Evolutionary conservation across 2,113 vertebrate species (phyloP).

Genomic region (Microcebus ravelobensis): DNA sequence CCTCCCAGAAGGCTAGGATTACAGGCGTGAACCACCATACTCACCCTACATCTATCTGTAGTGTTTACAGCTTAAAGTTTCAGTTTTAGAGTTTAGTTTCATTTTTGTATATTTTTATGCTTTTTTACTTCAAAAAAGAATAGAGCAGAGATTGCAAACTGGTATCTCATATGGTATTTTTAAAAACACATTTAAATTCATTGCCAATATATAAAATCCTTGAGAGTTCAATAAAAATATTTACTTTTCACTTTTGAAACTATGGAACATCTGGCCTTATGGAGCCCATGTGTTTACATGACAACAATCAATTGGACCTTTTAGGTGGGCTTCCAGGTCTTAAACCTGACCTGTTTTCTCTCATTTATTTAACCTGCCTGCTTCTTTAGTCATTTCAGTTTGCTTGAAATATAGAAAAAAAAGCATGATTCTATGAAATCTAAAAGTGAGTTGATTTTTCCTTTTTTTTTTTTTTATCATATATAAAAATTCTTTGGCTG

Average conservation of each 20-base stretch:
- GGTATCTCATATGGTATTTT: background rate
- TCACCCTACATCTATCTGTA: background rate
- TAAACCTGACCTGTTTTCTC: background rate
- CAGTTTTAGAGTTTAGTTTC: background rate
- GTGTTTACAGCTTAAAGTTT: background rate
- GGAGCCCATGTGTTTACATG: background rate
- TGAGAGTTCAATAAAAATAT: background rate
- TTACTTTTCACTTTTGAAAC: background rate
- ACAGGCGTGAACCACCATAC: too few species aligned
- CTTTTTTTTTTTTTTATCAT: slow-evolving; percentile 9
- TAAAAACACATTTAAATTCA: background rate
- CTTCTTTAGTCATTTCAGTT: slow-evolving; percentile 4
- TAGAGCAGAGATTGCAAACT: background rate
- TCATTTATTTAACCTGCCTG: background rate
- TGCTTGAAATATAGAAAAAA: slow-evolving; percentile 2
- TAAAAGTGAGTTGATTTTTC: slow-evolving; percentile 22
- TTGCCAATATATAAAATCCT: slow-evolving; percentile 27
- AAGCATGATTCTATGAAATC: background rate
- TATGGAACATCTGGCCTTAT: background rate
- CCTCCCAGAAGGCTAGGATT: too few species aligned
- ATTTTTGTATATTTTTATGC: slow-evolving; percentile 18
- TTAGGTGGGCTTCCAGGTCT: background rate
- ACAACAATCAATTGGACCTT: background rate
- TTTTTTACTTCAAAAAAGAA: slow-evolving; percentile 22
- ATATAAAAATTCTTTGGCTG: background rate